Percentiles rank a stretch among this genome's conserved stretches.
Evolutionary conservation across 2,113 vertebrate genomes (phyloP).

Genomic region (Emydura subglobosa): DNA sequence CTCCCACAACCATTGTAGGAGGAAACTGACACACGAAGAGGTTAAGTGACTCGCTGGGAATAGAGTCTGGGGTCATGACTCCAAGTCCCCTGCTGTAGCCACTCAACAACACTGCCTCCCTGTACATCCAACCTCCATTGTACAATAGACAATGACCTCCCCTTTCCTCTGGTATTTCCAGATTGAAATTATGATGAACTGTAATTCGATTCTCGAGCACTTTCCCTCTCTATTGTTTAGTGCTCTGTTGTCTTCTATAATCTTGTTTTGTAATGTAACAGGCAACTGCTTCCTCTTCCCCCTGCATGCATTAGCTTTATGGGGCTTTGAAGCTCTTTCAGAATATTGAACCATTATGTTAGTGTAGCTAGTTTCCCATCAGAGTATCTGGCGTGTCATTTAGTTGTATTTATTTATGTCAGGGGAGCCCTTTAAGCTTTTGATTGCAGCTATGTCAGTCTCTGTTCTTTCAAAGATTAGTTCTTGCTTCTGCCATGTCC

Average conservation of each 20-base stretch:
- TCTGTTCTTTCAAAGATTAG: background rate
- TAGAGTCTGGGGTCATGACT: background rate
- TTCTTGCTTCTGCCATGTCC: accelerated
- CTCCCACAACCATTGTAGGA: accelerated
- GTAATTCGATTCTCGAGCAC: background rate
- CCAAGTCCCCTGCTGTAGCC: background rate
- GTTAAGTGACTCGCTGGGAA: background rate
- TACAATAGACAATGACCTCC: background rate
- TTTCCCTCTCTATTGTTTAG: background rate
- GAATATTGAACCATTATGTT: slow-evolving; percentile 45
- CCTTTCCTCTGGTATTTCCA: background rate
- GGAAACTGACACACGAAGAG: background rate
- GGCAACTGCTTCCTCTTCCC: background rate
- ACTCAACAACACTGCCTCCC: background rate
- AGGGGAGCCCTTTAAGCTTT: slow-evolving; percentile 51
- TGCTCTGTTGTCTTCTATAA: background rate
- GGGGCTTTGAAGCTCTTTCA: slow-evolving; percentile 45
- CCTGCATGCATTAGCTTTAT: background rate
- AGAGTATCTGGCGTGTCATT: slow-evolving; percentile 27
- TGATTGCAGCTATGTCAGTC: slow-evolving; percentile 20
- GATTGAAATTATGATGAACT: background rate
- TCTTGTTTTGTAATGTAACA: background rate
- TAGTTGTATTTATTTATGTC: slow-evolving; percentile 65
- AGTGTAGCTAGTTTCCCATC: slow-evolving; percentile 56
- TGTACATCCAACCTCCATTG: background rate